These are phyloP conservation scores for Molorchus minor DNA, from an alignment of 2,888 invertebrate genomes.

Conservation along the genomic window DNA sequence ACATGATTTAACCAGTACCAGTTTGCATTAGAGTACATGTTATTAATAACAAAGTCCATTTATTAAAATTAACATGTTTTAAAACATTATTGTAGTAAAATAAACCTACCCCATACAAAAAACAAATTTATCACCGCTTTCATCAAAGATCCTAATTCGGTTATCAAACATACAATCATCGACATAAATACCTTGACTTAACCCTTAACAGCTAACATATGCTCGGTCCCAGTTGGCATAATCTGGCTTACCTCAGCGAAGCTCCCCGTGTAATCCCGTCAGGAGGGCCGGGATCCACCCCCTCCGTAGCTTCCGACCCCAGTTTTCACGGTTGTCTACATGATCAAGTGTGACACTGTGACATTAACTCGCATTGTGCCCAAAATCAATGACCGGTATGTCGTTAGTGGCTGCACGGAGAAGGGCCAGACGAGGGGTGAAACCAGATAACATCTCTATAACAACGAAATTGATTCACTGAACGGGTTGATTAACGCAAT, in stretches of 20 bases:
- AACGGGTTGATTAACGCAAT: conserved; percentile 57
- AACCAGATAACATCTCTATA: conserved; percentile 55
- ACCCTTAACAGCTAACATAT: conserved; percentile 51
- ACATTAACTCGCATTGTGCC: conserved; percentile 60
- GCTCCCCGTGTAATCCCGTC: conserved; percentile 38
- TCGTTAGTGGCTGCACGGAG: conserved; percentile 38
- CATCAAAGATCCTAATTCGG: conserved; percentile 25
- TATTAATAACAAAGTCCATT: too few relatives aligned
- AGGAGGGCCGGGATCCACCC: conserved; percentile 33
- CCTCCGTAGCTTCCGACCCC: conserved; percentile 25
- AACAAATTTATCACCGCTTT: conserved; percentile 18
- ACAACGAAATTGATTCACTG: conserved; percentile 52
- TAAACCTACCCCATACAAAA: background rate
- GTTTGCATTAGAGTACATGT: too few relatives aligned
- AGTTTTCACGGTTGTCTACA: conserved; percentile 50
- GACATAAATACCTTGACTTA: conserved; percentile 51
- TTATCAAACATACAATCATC: conserved; percentile 39
- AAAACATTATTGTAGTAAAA: too few relatives aligned
- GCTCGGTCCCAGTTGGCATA: conserved; percentile 50
- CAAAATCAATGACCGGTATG: conserved; percentile 54
- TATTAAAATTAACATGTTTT: too few relatives aligned
- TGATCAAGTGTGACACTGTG: conserved; percentile 61
- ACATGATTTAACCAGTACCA: too few relatives aligned
- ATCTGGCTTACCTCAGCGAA: conserved; percentile 48
- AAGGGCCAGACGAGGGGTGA: conserved; percentile 45